Base-by-base conservation (phyloP, 1,140 invertebrate genomes). In the Argopecten irradians region DNA sequence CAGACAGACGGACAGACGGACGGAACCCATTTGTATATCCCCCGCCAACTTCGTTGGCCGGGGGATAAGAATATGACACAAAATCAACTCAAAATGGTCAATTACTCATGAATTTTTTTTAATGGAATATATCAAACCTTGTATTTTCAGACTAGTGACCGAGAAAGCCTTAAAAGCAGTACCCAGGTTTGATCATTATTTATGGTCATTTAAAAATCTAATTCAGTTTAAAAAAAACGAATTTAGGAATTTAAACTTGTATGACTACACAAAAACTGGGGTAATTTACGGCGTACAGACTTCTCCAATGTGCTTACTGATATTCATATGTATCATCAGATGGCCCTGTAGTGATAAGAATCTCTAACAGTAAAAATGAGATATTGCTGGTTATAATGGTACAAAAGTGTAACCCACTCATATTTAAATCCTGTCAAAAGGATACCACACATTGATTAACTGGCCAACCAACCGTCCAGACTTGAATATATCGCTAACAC, bases 211-310 rank as follows among this genome's bases (percentile, higher is more conserved):
- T 71, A 5, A 71, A 11, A 1, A 71, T 3, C 22, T 28, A n/a
- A 55, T 55, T 11, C 43, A n/a, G n/a, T n/a, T n/a, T n/a, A n/a
- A n/a, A n/a, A n/a, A n/a, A n/a, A 28, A n/a, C 55, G 22, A 71
- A 71, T 71, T 71, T 71, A 71, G 28, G 22, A 71, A 71, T 71
- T 71, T 71, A 71, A 71, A 71, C 55, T 71, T 71, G 55, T 71
- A 71, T 71, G 55, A 71, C 55, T 71, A 71, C n/a, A 71, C n/a
- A 71, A 71, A 71, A 71, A 71, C 28, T 71, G 55, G 55, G n/a
- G 55, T 71, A n/a, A 71, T 71, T 71, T n/a, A 71, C 28, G 22
- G 1, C 28, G 55, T 71, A 28, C 28, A 71, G 55, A 71, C 55
- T 7, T 16, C 22, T 71, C 22, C 16, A 16, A 71, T 3, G 55